phyloP scores from a whole-genome alignment of 2,113 vertebrate species.

The Typhlomys cinereus region DNA sequence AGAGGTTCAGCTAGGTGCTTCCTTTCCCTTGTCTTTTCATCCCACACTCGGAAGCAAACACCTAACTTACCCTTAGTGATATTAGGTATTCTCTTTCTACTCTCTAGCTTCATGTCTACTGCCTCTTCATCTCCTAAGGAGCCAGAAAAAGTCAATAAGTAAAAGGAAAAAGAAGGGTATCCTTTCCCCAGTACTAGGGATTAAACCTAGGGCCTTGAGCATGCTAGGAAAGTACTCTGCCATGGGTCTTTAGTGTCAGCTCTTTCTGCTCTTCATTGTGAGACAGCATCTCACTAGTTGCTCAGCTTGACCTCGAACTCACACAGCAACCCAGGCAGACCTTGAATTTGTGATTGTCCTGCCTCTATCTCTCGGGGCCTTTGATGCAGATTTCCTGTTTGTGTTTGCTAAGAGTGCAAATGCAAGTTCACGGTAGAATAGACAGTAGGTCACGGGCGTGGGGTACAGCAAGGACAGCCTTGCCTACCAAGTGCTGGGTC shows the following conservation, averaged over 20 bases:
- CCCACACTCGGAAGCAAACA: neutral
- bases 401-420: neutral
- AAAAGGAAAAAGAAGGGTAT: neutral
- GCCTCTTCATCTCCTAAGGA: neutral
- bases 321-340: neutral
- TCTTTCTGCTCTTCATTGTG: neutral
- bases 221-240: neutral
- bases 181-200: neutral
- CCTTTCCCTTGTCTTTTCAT: neutral
- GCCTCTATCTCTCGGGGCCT: neutral
- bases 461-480: neutral
- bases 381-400: neutral
- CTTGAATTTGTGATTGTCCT: neutral
- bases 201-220: neutral
- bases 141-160: too few species aligned
- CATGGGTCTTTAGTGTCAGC: neutral
- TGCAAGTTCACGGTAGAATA: neutral
- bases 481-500: neutral
- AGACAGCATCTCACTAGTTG: neutral
- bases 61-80: neutral
- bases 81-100: neutral
- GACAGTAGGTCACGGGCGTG: too few species aligned
- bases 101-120: neutral
- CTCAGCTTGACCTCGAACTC: neutral
- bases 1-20: neutral